phyloP scores from a whole-genome alignment of 2,888 invertebrate species.

The Meghimatium bilineatum region DNA sequence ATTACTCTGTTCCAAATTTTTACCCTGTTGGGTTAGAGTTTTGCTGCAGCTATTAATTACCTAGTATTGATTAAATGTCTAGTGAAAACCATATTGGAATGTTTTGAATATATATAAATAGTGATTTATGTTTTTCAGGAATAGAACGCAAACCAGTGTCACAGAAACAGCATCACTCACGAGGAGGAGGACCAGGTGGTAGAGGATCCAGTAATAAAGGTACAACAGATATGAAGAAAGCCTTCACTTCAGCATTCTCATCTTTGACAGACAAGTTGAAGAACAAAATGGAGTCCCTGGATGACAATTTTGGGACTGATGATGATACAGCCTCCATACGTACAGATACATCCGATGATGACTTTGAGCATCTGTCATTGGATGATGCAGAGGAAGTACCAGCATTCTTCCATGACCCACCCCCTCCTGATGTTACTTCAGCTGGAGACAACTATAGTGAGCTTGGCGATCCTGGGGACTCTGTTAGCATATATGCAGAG shows the following conservation, averaged over 20 bases:
- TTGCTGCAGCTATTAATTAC: too few relatives aligned
- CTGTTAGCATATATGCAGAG: constrained; percentile 67
- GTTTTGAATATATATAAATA: neutral
- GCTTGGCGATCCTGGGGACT: constrained; percentile 56
- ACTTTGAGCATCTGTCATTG: constrained; percentile 84
- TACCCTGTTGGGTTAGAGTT: too few relatives aligned
- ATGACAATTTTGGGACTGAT: constrained; percentile 58
- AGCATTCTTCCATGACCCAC: constrained; percentile 76
- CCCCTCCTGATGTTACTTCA: constrained; percentile 77
- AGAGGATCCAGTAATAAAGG: constrained; percentile 12
- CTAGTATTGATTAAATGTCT: too few relatives aligned
- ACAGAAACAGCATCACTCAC: constrained; percentile 42
- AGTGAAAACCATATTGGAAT: neutral
- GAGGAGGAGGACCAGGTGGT: constrained; percentile 41
- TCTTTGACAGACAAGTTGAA: constrained; percentile 82
- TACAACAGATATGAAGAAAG: constrained; percentile 84
- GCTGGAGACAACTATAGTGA: constrained; percentile 58
- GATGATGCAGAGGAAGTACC: constrained; percentile 79
- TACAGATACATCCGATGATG: constrained; percentile 90
- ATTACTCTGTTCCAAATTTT: too few relatives aligned
- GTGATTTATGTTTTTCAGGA: constrained; percentile 15
- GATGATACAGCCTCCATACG: constrained; percentile 86
- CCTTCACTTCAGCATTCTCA: constrained; percentile 89
- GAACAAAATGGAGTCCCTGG: constrained; percentile 62
- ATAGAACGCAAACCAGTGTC: constrained; percentile 48